These are phyloP conservation scores for Clivina fossor DNA, from an alignment of 2,888 invertebrate species.

Conservation along the genomic window DNA sequence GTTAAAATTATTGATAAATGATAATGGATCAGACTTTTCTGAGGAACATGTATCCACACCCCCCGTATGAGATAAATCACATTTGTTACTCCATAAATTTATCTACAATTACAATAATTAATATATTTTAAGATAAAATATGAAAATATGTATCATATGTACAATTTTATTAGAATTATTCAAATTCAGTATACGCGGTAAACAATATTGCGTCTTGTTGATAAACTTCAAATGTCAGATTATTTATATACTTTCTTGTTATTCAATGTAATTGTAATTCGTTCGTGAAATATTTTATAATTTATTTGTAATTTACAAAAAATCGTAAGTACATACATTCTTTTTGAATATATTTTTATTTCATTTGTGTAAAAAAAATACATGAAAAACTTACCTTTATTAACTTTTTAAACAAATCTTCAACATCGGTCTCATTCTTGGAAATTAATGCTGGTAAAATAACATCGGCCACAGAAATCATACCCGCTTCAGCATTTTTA, in stretches of 20 bases:
- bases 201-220: no score
- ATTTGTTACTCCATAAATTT: slow-evolving; percentile 93
- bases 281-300: no score
- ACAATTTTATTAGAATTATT: neutral
- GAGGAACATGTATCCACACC: slow-evolving; percentile 69
- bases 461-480: slow-evolving; percentile 57
- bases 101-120: slow-evolving; percentile 57
- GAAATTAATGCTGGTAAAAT: slow-evolving; percentile 44
- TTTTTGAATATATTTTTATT: neutral
- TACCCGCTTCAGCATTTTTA: slow-evolving; percentile 54
- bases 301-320: no score
- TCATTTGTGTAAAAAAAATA: neutral
- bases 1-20: slow-evolving; percentile 58
- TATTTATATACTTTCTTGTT: no score
- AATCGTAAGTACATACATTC: no score
- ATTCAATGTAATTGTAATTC: no score
- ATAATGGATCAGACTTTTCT: slow-evolving; percentile 59
- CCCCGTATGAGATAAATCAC: slow-evolving; percentile 84
- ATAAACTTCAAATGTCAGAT: no score
- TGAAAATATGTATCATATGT: neutral
- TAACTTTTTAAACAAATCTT: slow-evolving; percentile 59
- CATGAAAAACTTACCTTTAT: slow-evolving; percentile 56
- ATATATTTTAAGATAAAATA: no score
- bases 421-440: slow-evolving; percentile 51
- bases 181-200: no score